Evolutionary conservation across 2,113 vertebrate species (phyloP).

Genomic region (Grammomys dolichurus): DNA sequence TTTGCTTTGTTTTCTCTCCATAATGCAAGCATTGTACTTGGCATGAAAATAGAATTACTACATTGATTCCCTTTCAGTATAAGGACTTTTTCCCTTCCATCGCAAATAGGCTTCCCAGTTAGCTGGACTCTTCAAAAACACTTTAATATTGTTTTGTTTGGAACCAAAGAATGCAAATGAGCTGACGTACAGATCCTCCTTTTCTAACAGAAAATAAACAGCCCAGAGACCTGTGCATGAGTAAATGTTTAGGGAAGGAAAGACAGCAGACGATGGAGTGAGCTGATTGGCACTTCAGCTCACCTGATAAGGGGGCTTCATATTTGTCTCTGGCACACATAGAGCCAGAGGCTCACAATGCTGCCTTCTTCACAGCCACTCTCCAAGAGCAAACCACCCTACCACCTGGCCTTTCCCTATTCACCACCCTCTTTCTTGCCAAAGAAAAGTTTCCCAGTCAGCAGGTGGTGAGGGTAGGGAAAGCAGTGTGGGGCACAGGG

Average conservation of each 20-base stretch:
- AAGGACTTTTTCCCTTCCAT: neutral
- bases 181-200: slow-evolving; percentile 52
- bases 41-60: slow-evolving; percentile 67
- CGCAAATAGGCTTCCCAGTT: slow-evolving; percentile 51
- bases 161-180: slow-evolving; percentile 74
- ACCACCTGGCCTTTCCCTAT: slow-evolving; percentile 45
- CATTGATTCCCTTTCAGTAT: slow-evolving; percentile 73
- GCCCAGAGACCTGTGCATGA: neutral
- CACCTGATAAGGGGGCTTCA: slow-evolving; percentile 60
- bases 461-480: slow-evolving; percentile 10
- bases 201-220: slow-evolving; percentile 72
- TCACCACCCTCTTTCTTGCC: slow-evolving; percentile 25
- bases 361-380: neutral
- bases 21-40: slow-evolving; percentile 79
- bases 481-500: neutral
- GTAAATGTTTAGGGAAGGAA: neutral
- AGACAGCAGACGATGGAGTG: slow-evolving; percentile 31
- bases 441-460: slow-evolving; percentile 54
- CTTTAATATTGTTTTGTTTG: slow-evolving; percentile 76
- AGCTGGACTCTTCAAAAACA: slow-evolving; percentile 55
- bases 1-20: neutral
- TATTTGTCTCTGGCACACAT: slow-evolving; percentile 20
- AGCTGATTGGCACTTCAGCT: slow-evolving; percentile 70
- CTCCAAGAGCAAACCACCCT: slow-evolving; percentile 35
- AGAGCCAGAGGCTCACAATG: slow-evolving; percentile 48